Evolutionary conservation across 1,140 invertebrate species (phyloP).

Genomic region (Musca vetustissima): DNA sequence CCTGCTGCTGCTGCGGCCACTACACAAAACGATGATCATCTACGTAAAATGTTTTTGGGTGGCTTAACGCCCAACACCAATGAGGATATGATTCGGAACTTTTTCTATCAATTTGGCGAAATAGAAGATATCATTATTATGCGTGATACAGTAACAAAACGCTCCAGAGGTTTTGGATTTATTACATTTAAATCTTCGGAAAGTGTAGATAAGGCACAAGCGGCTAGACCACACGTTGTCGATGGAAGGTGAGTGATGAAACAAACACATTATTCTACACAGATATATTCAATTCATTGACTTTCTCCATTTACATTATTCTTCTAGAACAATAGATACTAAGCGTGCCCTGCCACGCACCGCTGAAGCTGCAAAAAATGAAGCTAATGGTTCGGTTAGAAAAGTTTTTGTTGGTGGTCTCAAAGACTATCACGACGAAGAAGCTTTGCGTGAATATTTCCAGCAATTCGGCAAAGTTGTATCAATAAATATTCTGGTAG

Average conservation of each 20-base stretch:
- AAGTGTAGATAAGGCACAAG: constrained; percentile 93
- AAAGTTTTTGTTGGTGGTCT: constrained; percentile 93
- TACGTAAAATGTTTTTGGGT: constrained; percentile 93
- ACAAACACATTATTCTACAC: too few species aligned
- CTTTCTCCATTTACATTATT: background rate
- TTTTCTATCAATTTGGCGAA: constrained; percentile 94
- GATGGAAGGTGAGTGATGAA: constrained; percentile 55
- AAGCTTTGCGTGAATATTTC: constrained; percentile 82
- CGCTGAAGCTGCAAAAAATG: constrained; percentile 78
- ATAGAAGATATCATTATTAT: constrained; percentile 97
- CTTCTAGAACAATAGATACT: constrained; percentile 83
- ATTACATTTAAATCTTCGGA: constrained; percentile 85
- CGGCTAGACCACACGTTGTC: constrained; percentile 69
- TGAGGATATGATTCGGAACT: constrained; percentile 85
- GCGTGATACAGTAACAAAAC: constrained; percentile 90
- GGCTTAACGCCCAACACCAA: constrained; percentile 92
- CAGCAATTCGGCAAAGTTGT: constrained; percentile 79
- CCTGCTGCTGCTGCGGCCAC: too few species aligned
- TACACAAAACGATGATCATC: constrained; percentile 71
- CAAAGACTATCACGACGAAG: constrained; percentile 85
- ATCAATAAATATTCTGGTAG: constrained; percentile 82
- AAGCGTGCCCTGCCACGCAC: constrained; percentile 94
- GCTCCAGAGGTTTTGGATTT: constrained; percentile 92
- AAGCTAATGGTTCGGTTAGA: constrained; percentile 88
- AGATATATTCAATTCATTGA: too few species aligned